Percentiles rank a stretch among this genome's conserved stretches.
These are phyloP conservation scores for Gavia stellata DNA, from an alignment of 2,113 vertebrate genomes.

Conservation along the genomic window DNA sequence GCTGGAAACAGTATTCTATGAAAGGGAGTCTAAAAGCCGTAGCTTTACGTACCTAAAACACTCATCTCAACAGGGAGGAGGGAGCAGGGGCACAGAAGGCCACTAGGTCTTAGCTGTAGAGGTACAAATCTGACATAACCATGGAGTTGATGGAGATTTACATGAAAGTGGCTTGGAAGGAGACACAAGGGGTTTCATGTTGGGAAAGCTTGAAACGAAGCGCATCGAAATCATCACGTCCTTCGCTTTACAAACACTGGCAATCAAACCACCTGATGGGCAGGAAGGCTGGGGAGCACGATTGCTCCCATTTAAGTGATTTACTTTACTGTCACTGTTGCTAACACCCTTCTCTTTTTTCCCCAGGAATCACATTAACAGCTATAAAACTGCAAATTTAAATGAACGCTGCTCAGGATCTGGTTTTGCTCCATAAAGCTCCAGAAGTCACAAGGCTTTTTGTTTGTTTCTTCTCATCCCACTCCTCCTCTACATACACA, in stretches of 20 bases:
- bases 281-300: neutral
- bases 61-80: neutral
- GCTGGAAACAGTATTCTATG: neutral
- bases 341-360: neutral
- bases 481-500: neutral
- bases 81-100: neutral
- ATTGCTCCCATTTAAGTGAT: conserved; percentile 11
- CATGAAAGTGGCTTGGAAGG: neutral
- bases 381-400: conserved; percentile 25
- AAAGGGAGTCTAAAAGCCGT: neutral
- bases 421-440: neutral
- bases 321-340: conserved; percentile 8
- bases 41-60: neutral
- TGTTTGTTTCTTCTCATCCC: neutral
- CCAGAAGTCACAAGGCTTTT: neutral
- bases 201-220: neutral
- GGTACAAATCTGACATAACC: neutral
- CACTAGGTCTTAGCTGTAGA: neutral
- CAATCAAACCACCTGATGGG: neutral
- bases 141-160: neutral
- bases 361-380: neutral
- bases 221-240: neutral
- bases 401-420: neutral
- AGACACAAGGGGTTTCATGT: neutral
- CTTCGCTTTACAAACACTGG: neutral